Conservation (phyloP, 2,113 vertebrate species). For the Cygnus atratus region DNA sequence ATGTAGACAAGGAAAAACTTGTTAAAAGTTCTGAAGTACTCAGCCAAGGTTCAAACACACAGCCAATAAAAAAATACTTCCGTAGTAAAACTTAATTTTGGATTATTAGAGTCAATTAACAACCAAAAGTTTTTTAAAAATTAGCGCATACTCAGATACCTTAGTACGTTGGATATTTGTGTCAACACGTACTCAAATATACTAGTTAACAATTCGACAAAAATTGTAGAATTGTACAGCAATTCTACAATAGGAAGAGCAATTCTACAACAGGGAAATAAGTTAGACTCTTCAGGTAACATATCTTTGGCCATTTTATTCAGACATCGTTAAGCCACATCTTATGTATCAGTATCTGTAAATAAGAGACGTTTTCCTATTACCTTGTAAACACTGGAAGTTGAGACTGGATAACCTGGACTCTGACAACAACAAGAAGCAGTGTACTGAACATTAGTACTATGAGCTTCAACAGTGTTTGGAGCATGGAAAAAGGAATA, state of each 20-base stretch:
- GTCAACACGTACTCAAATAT: neutral
- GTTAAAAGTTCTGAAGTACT: neutral
- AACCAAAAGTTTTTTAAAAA: neutral
- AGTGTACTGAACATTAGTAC: conserved; percentile 95
- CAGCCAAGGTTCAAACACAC: neutral
- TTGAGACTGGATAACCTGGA: conserved; percentile 97
- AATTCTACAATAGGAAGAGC: neutral
- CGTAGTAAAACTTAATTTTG: neutral
- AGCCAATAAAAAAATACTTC: neutral
- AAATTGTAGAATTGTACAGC: neutral
- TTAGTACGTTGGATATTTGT: neutral
- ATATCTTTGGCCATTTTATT: neutral
- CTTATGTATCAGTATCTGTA: neutral
- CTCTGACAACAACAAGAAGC: conserved; percentile 92
- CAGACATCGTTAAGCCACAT: neutral
- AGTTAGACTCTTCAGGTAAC: neutral
- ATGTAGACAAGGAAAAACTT: neutral
- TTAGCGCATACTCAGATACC: neutral
- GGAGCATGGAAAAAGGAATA: conserved; percentile 91
- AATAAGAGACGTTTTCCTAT: neutral
- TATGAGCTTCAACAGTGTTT: conserved; percentile 92
- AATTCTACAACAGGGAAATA: neutral
- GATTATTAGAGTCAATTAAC: neutral
- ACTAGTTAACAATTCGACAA: neutral
- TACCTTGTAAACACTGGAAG: conserved; percentile 98